Percentiles rank a stretch among this genome's conserved stretches.
These are phyloP conservation scores for Tetranychus urticae DNA, from an alignment of 1,140 invertebrate species.

Conservation along the genomic window DNA sequence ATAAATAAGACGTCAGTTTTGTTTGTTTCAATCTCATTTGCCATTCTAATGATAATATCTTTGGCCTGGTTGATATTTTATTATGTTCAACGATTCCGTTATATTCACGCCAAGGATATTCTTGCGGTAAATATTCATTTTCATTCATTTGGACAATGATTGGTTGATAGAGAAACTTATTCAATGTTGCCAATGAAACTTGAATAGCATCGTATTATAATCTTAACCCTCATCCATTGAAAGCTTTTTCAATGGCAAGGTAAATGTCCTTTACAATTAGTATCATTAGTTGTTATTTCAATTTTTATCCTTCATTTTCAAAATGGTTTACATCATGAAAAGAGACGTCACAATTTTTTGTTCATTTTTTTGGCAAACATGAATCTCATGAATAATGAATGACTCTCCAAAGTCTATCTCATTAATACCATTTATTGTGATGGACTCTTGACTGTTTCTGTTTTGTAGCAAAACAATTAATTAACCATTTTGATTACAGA, in stretches of 20 bases:
- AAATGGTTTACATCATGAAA: conserved; percentile 4
- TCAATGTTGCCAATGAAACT: too few relatives aligned
- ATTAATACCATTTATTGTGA: too few relatives aligned
- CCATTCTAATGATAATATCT: conserved; percentile 76
- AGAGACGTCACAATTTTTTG: too few relatives aligned
- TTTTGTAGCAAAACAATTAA: too few relatives aligned
- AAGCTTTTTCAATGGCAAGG: background rate
- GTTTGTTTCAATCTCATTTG: conserved; percentile 81
- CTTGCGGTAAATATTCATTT: conserved; percentile 34
- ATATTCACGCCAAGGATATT: conserved; percentile 63
- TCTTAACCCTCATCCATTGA: background rate
- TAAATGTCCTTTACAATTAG: background rate
- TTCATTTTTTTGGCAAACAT: too few relatives aligned
- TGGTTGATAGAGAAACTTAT: too few relatives aligned
- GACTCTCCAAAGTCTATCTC: too few relatives aligned
- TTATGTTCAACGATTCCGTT: conserved; percentile 71
- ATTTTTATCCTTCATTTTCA: background rate
- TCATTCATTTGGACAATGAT: too few relatives aligned
- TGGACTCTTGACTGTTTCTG: too few relatives aligned
- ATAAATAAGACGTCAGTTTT: conserved; percentile 60
- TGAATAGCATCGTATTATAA: too few relatives aligned
- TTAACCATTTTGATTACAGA: conserved; percentile 27
- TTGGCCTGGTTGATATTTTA: conserved; percentile 81
- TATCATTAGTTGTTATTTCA: background rate
- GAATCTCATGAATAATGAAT: too few relatives aligned